phyloP scores from a whole-genome alignment of 2,888 invertebrate genomes.

The Clitarchus hookeri region DNA sequence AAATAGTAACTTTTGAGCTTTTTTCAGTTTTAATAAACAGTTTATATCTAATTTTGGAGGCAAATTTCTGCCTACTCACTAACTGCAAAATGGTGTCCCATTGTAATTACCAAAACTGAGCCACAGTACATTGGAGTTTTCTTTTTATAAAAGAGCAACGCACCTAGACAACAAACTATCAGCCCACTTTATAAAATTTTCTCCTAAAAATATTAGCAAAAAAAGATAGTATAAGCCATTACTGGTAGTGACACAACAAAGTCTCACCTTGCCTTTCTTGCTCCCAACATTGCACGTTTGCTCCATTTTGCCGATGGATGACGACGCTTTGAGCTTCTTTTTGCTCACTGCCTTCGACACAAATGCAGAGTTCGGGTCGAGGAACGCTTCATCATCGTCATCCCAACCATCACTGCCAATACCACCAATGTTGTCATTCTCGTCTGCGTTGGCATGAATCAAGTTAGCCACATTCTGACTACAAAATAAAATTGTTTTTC shows the following conservation, averaged over 20 bases:
- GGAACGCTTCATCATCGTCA: conserved; percentile 28
- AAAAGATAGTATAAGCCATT: too few relatives aligned
- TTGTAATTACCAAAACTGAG: too few relatives aligned
- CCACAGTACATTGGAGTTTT: too few relatives aligned
- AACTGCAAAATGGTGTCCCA: too few relatives aligned
- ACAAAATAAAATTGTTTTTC: neutral
- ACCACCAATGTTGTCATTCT: neutral
- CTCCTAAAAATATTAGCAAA: too few relatives aligned
- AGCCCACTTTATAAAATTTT: too few relatives aligned
- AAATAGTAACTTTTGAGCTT: too few relatives aligned
- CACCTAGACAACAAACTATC: too few relatives aligned
- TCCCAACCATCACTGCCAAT: neutral
- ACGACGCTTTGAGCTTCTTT: conserved; percentile 16
- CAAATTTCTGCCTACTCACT: too few relatives aligned
- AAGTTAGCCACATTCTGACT: neutral
- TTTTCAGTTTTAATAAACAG: too few relatives aligned
- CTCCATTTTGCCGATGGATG: conserved; percentile 5
- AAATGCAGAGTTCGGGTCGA: conserved; percentile 34
- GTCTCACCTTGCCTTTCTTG: neutral
- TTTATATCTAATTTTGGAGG: too few relatives aligned
- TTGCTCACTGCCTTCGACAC: conserved; percentile 33
- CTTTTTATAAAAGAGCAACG: too few relatives aligned
- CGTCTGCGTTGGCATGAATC: neutral
- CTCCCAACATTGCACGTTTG: neutral
- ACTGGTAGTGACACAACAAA: neutral